Evolutionary conservation across 1,140 invertebrate genomes (phyloP), one percentile per base, ranked within the genome.

Genomic region (Saccostrea echinata): DNA sequence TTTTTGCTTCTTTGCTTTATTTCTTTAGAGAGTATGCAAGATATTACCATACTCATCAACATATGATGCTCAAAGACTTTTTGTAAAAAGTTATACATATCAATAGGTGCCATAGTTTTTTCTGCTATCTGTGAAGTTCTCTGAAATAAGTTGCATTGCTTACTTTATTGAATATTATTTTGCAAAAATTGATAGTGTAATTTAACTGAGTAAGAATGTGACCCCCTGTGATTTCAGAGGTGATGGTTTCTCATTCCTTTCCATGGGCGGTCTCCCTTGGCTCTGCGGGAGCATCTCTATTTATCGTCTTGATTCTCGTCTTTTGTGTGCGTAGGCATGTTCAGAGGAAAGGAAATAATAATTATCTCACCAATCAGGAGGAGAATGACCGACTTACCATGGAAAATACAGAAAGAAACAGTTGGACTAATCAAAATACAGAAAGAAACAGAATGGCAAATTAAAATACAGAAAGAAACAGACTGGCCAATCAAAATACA

Each of bases 171-270:
- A 43, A 43, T 43, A 43, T 43, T 21, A 18, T n/a, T 61, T 61
- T 61, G n/a, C 18, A n/a, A n/a, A 61, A 61, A 21, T 1, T 61
- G n/a, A 61, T 3, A 57, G 2, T 61, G 18, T 21, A 9, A 76
- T 76, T 12, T 27, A 76, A 76, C 68, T 30, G 16, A 33, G 27
- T 30, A 30, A 30, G 68, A 68, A 76, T 33, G 30, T 30, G 27
- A 33, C 13, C 24, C 68, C 24, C 24, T 76, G 68, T 76, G 68
- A 76, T 76, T 76, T 76, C 68, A 76, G 68, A 76, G 27, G 27
- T 30, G 27, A 16, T 13, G 13, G 68, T 16, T 13, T 27, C 24
- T 16, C 68, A 76, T 27, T 16, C 13, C 13, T 76, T 76, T 33
- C 68, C 68, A 0, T 76, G 68, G 68, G 68, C 68, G 11, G 68